phyloP scores from a whole-genome alignment of 2,113 vertebrate genomes.

The Notothenia coriiceps region DNA sequence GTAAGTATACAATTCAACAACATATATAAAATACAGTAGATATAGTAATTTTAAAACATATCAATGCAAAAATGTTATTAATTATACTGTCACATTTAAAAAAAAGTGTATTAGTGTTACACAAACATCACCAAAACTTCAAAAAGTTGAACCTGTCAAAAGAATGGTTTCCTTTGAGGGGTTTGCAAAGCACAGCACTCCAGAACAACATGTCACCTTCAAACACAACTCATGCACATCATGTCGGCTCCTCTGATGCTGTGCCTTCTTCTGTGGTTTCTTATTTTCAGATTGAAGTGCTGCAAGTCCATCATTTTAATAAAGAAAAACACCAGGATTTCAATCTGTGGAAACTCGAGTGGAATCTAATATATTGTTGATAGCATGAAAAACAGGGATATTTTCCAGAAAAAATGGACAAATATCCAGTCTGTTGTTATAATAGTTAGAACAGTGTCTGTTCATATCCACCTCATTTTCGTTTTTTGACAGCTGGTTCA shows the following conservation, averaged over 20 bases:
- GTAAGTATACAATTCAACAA: too few species aligned
- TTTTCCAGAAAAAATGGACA: not conserved
- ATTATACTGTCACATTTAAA: too few species aligned
- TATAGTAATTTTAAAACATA: too few species aligned
- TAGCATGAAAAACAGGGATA: not conserved
- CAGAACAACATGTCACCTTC: slow-evolving; percentile 37
- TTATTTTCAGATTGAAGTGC: slow-evolving; percentile 14
- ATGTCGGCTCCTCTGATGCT: not conserved
- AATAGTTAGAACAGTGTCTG: not conserved
- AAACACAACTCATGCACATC: slow-evolving; percentile 53
- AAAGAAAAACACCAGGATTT: not conserved
- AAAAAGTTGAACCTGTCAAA: not conserved
- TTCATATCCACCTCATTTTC: too few species aligned
- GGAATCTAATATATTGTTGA: not conserved
- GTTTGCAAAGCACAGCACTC: slow-evolving; percentile 41
- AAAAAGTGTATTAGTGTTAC: too few species aligned
- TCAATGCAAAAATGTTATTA: too few species aligned
- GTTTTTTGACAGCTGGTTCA: not conserved
- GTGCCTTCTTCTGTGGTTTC: not conserved
- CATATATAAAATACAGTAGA: too few species aligned
- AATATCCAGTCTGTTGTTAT: slow-evolving; percentile 9
- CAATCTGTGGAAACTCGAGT: not conserved
- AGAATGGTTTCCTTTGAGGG: slow-evolving; percentile 3
- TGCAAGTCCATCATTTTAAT: slow-evolving; percentile 3
- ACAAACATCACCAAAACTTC: not conserved